These are phyloP conservation scores for Tortricodes alternella DNA, from an alignment of 2,888 invertebrate species.

Conservation along the genomic window DNA sequence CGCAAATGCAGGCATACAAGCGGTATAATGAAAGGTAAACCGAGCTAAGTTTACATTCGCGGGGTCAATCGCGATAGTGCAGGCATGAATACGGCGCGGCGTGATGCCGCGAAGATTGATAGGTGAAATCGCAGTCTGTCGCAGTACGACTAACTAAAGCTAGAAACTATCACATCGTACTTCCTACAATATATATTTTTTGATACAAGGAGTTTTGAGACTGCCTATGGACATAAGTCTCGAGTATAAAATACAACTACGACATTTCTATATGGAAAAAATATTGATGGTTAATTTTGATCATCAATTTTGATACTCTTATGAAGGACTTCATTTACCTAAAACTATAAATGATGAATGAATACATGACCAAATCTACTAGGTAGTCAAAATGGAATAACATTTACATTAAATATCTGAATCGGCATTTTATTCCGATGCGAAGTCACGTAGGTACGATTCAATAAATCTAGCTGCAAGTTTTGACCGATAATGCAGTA, in stretches of 20 bases:
- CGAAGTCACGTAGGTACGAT: neutral
- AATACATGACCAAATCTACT: neutral
- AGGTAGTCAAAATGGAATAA: neutral
- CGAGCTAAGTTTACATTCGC: neutral
- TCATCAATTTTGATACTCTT: no score
- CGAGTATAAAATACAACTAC: no score
- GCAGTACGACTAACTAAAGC: no score
- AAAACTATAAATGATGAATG: neutral
- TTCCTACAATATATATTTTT: no score
- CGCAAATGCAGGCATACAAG: constrained; percentile 2
- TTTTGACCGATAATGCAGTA: neutral
- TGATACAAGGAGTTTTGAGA: no score
- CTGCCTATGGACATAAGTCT: no score
- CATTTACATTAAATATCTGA: neutral
- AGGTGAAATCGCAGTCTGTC: no score
- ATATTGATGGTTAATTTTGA: no score
- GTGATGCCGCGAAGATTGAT: neutral
- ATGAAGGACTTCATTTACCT: no score
- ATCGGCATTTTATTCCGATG: neutral
- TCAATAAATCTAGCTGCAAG: neutral
- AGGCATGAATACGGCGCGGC: neutral
- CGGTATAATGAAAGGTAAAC: neutral
- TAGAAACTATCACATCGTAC: no score
- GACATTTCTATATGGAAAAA: no score
- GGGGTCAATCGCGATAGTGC: neutral